phyloP scores from a whole-genome alignment of 2,797 vertebrate species.

The Sebastes diploproa region DNA sequence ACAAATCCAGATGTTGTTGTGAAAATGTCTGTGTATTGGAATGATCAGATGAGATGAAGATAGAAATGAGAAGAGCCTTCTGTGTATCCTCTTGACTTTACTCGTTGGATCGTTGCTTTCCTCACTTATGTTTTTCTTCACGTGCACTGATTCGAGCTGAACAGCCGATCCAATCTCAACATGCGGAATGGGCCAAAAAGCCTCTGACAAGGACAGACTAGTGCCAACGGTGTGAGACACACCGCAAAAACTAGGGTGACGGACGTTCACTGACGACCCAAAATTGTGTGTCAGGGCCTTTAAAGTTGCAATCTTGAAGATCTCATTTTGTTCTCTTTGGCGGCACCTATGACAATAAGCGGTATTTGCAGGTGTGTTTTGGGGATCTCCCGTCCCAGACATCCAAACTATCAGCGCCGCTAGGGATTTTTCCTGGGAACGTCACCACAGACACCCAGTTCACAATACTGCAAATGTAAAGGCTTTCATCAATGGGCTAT shows the following conservation, averaged over 20 bases:
- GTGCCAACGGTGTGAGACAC: no score
- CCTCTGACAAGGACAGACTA: no score
- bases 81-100: no score
- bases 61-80: background rate
- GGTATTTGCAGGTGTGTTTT: background rate
- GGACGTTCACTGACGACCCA: no score
- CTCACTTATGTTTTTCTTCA: no score
- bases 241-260: no score
- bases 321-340: background rate
- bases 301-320: background rate
- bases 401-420: background rate
- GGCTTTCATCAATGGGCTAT: background rate
- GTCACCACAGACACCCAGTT: background rate
- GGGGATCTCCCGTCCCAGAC: background rate
- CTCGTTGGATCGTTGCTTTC: no score
- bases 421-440: background rate
- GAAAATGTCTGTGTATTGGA: background rate
- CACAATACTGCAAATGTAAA: background rate
- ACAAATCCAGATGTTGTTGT: background rate
- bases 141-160: no score
- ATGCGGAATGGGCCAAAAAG: no score
- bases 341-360: background rate
- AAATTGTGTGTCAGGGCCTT: background rate
- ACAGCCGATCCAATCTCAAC: no score
- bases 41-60: background rate